Evolutionary conservation across 2,113 vertebrate genomes (phyloP), one percentile per base, ranked within the genome.

Genomic region (Perca fluviatilis): DNA sequence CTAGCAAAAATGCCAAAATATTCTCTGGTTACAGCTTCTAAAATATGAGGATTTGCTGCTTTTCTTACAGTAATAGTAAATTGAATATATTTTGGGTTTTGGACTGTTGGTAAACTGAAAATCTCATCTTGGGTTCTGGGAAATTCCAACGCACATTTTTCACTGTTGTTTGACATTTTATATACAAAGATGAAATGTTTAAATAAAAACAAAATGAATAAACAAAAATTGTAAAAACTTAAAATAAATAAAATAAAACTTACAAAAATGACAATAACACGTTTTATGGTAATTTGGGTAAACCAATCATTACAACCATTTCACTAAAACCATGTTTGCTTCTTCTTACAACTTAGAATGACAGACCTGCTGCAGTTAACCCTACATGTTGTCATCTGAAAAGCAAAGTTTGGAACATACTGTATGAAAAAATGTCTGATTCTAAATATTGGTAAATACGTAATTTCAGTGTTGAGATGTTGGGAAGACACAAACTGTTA

Each of bases 381-480:
- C 3, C 19, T 12, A 18, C 21, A 18, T 50, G n/a, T 23, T n/a
- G 58, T 25, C 10, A 54, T 63, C 13, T 50, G 25, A 66, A 74
- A 74, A 14, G 0, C 51, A 23, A 70, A 65, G 25, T 21, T 46
- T 60, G 5, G 33, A 74, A 56, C 18, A 61, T 5, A 27, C 27
- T 27, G 27, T 27, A 30, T 23, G 19, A 9, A 40, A 5, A 61
- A 6, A 64, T 53, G 5, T 25, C 6, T 40, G 0, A 1, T 23
- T 60, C 21, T n/a, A 60, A 57, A 75, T 30, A 62, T 15, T 15
- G 27, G 10, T n/a, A 5, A 40, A 23, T 18, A 12, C 1, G 19
- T 6, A 57, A 49, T 61, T 74, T 65, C 1, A 67, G 6, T 50
- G 51, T 79, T 80, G 53, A 33, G 13, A 65, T 25, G 30, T 7